Conservation (phyloP, 2,888 invertebrate species). For the Agonum fuliginosum region DNA sequence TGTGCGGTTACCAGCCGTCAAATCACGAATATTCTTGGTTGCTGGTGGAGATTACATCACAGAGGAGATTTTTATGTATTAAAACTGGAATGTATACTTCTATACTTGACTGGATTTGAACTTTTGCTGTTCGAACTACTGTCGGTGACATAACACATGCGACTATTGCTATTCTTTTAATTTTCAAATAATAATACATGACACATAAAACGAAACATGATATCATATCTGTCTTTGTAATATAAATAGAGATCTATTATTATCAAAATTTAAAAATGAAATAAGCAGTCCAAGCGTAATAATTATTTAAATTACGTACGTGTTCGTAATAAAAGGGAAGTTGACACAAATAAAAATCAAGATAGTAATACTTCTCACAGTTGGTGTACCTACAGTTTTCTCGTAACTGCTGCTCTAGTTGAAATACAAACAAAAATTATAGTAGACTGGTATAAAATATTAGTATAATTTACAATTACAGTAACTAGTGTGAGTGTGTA, state of each 20-base stretch:
- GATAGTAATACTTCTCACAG: slow-evolving; percentile 20
- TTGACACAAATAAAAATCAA: slow-evolving; percentile 20
- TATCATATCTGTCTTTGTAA: no score
- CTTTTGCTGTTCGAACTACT: no score
- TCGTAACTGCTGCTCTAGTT: background rate
- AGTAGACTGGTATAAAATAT: slow-evolving; percentile 12
- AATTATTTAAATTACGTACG: slow-evolving; percentile 2
- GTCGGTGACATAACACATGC: no score
- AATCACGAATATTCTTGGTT: no score
- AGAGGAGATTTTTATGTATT: no score
- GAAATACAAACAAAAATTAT: slow-evolving; percentile 4
- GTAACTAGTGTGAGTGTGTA: background rate
- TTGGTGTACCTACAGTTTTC: slow-evolving; percentile 11
- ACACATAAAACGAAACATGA: no score
- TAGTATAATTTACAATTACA: slow-evolving; percentile 33
- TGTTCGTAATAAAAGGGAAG: slow-evolving; percentile 12
- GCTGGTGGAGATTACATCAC: no score
- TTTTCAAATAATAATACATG: no score
- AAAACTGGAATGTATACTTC: no score
- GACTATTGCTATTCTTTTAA: no score
- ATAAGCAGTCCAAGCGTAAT: background rate
- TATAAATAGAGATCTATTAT: background rate
- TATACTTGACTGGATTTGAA: no score
- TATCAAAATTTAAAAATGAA: background rate
- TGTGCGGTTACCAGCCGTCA: no score